Evolutionary conservation across 1,140 invertebrate species (phyloP), one percentile per base, ranked within the genome.

Genomic region (Amyelois transitella): DNA sequence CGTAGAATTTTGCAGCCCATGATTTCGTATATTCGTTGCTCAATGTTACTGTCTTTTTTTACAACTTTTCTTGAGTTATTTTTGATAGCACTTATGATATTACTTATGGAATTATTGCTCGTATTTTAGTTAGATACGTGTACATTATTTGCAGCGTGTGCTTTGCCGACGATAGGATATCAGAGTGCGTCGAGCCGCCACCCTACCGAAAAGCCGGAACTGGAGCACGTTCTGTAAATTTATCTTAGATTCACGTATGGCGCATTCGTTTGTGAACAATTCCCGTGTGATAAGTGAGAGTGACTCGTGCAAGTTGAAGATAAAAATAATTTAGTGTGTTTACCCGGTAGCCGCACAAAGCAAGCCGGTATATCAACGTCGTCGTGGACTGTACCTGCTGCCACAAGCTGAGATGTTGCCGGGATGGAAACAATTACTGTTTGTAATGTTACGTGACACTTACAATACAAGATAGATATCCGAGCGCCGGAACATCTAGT

Each of bases 271-370:
- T 43, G 53, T 49, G 32, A 51, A 53, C 56, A 49, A 43, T 43
- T 58, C 12, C 12, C 28, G 20, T 12, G 21, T 66, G 72, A 75
- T 76, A 73, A 69, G 55, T 25, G 38, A 55, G 53, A 56, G 50
- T 60, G 55, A 50, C 17, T 62, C 54, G 53, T 62, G 66, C 55
- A 47, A 60, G 60, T 66, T 18, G 58, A 55, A 71, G 74, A 76
- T 80, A 76, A 82, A 78, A 78, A 72, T 85, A 78, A 85, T 85
- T 82, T 85, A 82, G 73, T 70, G 62, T 83, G 80, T 83, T 84
- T 82, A 72, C 80, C 65, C 68, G 72, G 55, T 62, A 65, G 66
- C 67, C 64, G 70, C 66, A 77, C 75, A 83, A 83, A 81, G 78
- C 75, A 78, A 72, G 62, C 66, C 71, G 78, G 83, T 85, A 82